Base-by-base conservation (phyloP, 2,888 invertebrate genomes). In the Teleogryllus oceanicus region DNA sequence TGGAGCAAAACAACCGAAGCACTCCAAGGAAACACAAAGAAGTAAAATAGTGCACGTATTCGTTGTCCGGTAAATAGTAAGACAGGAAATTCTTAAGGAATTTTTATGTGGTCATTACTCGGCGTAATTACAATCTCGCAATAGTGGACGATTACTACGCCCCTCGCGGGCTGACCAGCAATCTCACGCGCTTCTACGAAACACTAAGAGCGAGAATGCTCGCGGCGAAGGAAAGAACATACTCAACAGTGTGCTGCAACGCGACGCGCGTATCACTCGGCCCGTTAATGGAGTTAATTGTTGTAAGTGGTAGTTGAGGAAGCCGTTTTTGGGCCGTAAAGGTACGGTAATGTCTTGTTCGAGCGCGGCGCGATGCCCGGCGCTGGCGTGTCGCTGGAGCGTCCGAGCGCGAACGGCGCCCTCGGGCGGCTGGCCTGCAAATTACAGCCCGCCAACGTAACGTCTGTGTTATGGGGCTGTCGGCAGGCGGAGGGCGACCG, bases 71-170 rank as follows among this genome's bases (percentile, higher is more conserved):
- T 62, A 62, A 62, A 62, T 62, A 62, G 62, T 62, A n/a, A 12
- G 62, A n/a, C 62, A 62, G 62, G 62, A 62, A 62, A 62, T 62
- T 62, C 62, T 18, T 37, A 62, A 62, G 10, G 62, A 16, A 62
- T 62, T 62, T 62, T 62, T 62, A 62, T 62, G 62, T n/a, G 62
- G 62, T 62, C 62, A 62, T 62, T 62, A 62, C 62, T 62, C n/a
- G 62, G 62, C 13, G 16, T 62, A 62, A 62, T 62, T 62, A 62
- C 62, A n/a, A 62, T 18, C 62, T 62, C n/a, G n/a, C 62, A n/a
- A 62, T 62, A 62, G 4, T 13, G 62, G 62, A 12, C 62, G 62
- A 62, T 62, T n/a, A n/a, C 62, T n/a, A 62, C 62, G n/a, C 62
- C 62, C 62, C n/a, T 62, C 16, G 16, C 62, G 16, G 62, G 62